phyloP scores from a whole-genome alignment of 2,113 vertebrate genomes.

The Haemorhous mexicanus region DNA sequence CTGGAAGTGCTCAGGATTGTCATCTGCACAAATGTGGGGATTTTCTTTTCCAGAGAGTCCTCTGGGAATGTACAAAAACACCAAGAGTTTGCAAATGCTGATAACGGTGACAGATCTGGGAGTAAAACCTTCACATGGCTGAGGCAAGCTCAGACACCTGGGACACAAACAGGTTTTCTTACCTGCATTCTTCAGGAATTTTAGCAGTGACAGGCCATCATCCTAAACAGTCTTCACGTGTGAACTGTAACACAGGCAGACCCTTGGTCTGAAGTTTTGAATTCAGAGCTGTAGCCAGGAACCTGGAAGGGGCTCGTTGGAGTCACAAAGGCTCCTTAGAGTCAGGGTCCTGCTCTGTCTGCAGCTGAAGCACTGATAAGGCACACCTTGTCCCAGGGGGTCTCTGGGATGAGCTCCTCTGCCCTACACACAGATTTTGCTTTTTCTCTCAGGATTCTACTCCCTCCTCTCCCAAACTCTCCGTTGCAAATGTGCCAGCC shows the following conservation, averaged over 20 bases:
- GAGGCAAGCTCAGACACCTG: not conserved
- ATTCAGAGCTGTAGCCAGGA: not conserved
- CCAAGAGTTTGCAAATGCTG: not conserved
- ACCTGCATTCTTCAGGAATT: not conserved
- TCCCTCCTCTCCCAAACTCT: not conserved
- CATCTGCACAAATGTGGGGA: not conserved
- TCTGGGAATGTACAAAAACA: not conserved
- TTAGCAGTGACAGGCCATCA: not conserved
- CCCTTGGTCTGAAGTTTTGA: not conserved
- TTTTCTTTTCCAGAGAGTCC: not conserved
- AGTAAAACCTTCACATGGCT: not conserved
- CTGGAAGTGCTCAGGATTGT: not conserved
- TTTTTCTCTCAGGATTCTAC: not conserved
- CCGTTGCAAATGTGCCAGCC: accelerated
- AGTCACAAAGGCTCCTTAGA: not conserved
- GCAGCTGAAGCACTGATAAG: not conserved
- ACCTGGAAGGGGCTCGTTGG: not conserved
- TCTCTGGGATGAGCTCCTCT: not conserved
- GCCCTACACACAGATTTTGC: not conserved
- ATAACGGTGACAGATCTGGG: not conserved
- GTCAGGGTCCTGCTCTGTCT: not conserved
- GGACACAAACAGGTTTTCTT: not conserved
- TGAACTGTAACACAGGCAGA: not conserved
- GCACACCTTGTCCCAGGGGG: not conserved
- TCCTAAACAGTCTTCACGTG: not conserved